These are phyloP conservation scores for Scaptomyza hsui DNA, from an alignment of 1,140 invertebrate species.

Conservation along the genomic window DNA sequence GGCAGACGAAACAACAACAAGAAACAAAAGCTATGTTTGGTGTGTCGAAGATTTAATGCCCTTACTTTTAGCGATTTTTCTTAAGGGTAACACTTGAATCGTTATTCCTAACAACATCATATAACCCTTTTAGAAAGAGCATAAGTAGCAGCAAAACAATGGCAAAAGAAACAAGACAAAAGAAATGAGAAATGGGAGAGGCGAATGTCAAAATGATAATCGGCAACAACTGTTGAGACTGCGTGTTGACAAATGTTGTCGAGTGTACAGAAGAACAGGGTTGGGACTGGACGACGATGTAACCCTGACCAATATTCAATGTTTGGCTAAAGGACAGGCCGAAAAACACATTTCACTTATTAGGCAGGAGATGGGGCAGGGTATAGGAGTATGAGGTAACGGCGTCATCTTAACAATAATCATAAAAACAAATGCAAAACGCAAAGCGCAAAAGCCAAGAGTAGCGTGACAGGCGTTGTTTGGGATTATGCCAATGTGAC, in stretches of 20 bases:
- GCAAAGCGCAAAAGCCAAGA: conserved; percentile 67
- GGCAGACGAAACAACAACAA: conserved; percentile 19
- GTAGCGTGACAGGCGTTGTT: conserved; percentile 27
- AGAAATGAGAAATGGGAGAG: conserved; percentile 35
- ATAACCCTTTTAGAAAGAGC: not conserved
- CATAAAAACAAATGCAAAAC: conserved; percentile 80
- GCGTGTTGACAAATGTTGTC: conserved; percentile 76
- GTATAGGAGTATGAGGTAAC: not conserved
- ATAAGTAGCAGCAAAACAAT: conserved; percentile 3
- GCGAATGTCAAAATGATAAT: conserved; percentile 81
- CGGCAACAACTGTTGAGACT: conserved; percentile 81
- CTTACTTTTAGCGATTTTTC: too few relatives aligned
- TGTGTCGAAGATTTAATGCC: not conserved
- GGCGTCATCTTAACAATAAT: conserved; percentile 65
- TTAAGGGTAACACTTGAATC: too few relatives aligned
- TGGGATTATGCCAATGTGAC: not conserved
- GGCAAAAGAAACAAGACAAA: conserved; percentile 10
- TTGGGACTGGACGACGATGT: not conserved
- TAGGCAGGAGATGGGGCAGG: conserved; percentile 23
- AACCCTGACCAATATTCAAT: conserved; percentile 41
- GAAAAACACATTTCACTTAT: conserved; percentile 82
- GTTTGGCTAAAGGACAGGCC: conserved; percentile 25
- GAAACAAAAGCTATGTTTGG: not conserved
- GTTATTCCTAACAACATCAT: not conserved
- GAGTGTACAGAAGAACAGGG: conserved; percentile 6